A percentile compares a stretch with the other conserved stretches of the same genome.
These are phyloP conservation scores for Schizotus pectinicornis DNA, from an alignment of 2,888 invertebrate species.

Conservation along the genomic window DNA sequence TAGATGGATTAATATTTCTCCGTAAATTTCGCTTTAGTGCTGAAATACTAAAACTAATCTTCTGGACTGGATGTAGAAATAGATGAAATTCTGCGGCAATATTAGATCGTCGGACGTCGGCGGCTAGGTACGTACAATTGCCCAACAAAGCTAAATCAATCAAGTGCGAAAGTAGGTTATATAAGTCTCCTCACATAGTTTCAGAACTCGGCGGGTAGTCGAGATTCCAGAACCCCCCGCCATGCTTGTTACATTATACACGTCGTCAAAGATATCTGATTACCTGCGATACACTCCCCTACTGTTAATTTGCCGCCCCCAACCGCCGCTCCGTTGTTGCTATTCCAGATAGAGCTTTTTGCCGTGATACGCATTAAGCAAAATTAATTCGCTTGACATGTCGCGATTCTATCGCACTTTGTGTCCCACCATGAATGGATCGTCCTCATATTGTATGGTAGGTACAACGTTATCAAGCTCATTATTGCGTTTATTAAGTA, in stretches of 20 bases:
- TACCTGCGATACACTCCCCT: slow-evolving; percentile 23
- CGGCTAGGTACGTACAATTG: no score
- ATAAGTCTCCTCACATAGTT: slow-evolving; percentile 35
- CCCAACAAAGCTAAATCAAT: slow-evolving; percentile 36
- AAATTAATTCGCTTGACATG: slow-evolving; percentile 29
- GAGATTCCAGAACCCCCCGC: slow-evolving; percentile 28
- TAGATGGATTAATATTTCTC: no score
- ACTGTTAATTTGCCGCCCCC: slow-evolving; percentile 23
- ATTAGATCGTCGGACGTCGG: no score
- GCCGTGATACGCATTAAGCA: slow-evolving; percentile 28
- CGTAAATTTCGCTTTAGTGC: no score
- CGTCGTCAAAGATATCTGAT: slow-evolving; percentile 27
- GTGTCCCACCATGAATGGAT: neutral
- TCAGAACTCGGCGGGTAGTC: slow-evolving; percentile 30
- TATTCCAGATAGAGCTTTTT: slow-evolving; percentile 26
- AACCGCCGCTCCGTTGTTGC: slow-evolving; percentile 14
- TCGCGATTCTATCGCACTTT: slow-evolving; percentile 26
- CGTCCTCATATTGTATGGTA: no score
- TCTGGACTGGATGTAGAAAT: no score
- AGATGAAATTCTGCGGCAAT: no score
- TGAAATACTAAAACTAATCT: no score
- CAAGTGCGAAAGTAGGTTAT: slow-evolving; percentile 38
- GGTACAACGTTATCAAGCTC: no score
- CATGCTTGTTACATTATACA: slow-evolving; percentile 16
- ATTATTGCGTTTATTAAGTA: no score